A percentile compares a stretch with the other conserved stretches of the same genome.
Conservation (phyloP, 1,140 invertebrate genomes). For the Drosophila pseudoobscura region DNA sequence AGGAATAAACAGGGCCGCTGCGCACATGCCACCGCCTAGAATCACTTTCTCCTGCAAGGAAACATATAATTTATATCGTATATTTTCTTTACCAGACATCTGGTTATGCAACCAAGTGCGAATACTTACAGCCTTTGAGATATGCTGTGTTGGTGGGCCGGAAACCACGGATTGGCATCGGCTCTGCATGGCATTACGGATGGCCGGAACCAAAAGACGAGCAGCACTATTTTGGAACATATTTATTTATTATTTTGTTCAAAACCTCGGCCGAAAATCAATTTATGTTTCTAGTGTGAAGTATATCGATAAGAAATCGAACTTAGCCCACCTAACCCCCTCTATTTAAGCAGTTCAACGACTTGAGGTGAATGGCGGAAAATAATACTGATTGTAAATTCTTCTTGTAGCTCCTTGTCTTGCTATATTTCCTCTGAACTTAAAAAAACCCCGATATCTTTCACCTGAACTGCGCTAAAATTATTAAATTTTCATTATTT, state of each 20-base stretch:
- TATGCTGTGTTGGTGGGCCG: constrained; percentile 70
- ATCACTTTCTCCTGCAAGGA: constrained; percentile 75
- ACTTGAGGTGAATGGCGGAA: no score
- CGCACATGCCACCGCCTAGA: constrained; percentile 77
- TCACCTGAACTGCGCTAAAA: no score
- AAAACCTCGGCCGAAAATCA: constrained; percentile 26
- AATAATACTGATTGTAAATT: no score
- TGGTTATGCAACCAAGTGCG: constrained; percentile 75
- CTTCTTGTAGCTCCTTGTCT: no score
- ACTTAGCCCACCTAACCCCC: no score
- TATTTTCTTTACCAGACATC: background rate
- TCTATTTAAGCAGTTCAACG: no score
- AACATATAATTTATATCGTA: background rate
- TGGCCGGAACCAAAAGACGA: constrained; percentile 72
- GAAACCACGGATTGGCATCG: constrained; percentile 78
- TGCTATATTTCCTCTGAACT: no score
- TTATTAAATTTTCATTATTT: no score
- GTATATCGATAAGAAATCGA: no score
- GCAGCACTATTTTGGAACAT: constrained; percentile 82
- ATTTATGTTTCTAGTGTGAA: no score
- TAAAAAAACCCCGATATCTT: no score
- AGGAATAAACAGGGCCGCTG: constrained; percentile 69
- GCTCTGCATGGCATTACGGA: constrained; percentile 71
- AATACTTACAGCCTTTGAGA: constrained; percentile 76
- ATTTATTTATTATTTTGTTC: constrained; percentile 34